A percentile compares a stretch with the other conserved stretches of the same genome.
phyloP scores from a whole-genome alignment of 1,140 invertebrate genomes.

The Drosophila sproati region DNA sequence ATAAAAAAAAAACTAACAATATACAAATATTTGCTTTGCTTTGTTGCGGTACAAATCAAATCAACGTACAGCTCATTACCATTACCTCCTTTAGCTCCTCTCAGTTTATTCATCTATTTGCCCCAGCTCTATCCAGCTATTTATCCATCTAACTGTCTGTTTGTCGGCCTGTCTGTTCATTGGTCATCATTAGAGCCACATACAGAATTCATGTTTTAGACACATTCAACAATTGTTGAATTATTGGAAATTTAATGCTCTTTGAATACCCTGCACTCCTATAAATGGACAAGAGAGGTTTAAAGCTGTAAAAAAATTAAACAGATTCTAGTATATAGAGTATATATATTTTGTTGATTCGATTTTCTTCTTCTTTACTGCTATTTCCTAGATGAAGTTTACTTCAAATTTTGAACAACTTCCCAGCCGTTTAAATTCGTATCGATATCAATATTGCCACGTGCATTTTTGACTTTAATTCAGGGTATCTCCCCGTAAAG shows the following conservation, averaged over 20 bases:
- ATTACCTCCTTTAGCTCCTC: slow-evolving; percentile 2
- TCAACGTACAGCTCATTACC: slow-evolving; percentile 51
- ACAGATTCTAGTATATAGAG: too few relatives aligned
- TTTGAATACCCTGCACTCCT: background rate
- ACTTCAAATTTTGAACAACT: too few relatives aligned
- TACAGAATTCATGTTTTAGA: slow-evolving; percentile 41
- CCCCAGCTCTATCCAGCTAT: slow-evolving; percentile 9
- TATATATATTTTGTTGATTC: too few relatives aligned
- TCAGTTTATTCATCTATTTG: background rate
- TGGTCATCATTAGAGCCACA: slow-evolving; percentile 30
- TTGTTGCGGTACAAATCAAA: slow-evolving; percentile 38
- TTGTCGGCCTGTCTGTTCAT: slow-evolving; percentile 7
- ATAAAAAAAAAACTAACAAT: slow-evolving; percentile 26
- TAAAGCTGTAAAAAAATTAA: background rate
- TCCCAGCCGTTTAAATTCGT: too few relatives aligned
- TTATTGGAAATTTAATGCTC: slow-evolving; percentile 66
- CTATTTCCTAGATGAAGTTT: too few relatives aligned
- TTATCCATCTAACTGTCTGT: slow-evolving; percentile 30
- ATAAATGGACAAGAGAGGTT: background rate
- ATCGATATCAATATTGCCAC: too few relatives aligned
- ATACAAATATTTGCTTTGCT: slow-evolving; percentile 41
- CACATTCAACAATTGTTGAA: slow-evolving; percentile 49
- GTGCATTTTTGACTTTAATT: background rate
- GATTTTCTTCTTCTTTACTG: too few relatives aligned
- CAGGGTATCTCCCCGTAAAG: background rate